phyloP scores from a whole-genome alignment of 2,113 vertebrate species.

The Candoia aspera region DNA sequence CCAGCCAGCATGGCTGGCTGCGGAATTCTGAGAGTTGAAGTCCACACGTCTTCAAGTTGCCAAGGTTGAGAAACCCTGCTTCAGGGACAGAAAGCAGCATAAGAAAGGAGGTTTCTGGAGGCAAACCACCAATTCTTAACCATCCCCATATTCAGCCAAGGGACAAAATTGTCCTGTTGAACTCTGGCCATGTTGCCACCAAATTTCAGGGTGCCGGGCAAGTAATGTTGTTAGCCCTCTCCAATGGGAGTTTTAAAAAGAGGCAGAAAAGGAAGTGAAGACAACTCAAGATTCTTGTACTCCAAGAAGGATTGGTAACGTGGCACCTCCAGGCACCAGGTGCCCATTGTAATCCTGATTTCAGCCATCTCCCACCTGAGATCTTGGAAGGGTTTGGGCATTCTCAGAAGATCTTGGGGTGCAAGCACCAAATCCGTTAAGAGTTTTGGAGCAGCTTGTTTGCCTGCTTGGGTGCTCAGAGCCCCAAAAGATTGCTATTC shows the following conservation, averaged over 20 bases:
- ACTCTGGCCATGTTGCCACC: not conserved
- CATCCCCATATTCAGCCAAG: not conserved
- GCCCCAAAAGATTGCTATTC: not conserved
- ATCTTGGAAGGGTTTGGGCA: too few species aligned
- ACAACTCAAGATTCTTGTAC: not conserved
- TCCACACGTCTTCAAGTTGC: too few species aligned
- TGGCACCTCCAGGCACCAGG: not conserved
- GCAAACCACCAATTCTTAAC: not conserved
- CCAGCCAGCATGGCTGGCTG: too few species aligned
- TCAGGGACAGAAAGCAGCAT: not conserved
- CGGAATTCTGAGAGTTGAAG: too few species aligned
- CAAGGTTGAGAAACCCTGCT: not conserved
- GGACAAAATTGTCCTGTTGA: not conserved
- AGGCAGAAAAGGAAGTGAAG: too few species aligned
- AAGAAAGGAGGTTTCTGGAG: not conserved
- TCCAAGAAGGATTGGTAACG: not conserved
- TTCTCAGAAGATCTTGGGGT: not conserved
- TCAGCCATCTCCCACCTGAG: too few species aligned
- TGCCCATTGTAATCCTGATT: too few species aligned
- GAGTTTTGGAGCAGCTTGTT: not conserved
- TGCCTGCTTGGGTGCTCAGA: not conserved
- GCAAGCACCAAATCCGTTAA: not conserved
- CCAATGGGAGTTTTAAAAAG: too few species aligned
- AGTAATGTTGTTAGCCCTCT: too few species aligned
- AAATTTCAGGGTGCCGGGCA: too few species aligned